Evolutionary conservation across 2,113 vertebrate genomes (phyloP).

Genomic region (Sminthopsis crassicaudata): DNA sequence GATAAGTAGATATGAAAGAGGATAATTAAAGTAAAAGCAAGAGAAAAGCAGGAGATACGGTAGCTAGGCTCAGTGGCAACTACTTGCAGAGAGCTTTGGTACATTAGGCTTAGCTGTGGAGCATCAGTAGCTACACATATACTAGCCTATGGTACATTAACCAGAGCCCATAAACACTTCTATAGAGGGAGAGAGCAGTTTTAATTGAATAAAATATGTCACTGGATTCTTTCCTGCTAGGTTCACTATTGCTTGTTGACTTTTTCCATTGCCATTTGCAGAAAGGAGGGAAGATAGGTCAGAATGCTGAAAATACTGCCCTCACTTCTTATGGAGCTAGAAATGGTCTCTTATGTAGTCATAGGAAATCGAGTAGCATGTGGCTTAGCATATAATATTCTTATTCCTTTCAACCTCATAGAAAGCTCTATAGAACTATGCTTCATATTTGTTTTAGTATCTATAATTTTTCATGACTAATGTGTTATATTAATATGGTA

Average conservation of each 20-base stretch:
- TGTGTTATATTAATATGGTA: neutral
- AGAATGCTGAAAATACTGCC: neutral
- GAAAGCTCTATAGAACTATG: neutral
- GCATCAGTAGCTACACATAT: neutral
- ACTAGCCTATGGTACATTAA: constrained; percentile 34
- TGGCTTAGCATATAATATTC: neutral
- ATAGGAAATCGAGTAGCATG: neutral
- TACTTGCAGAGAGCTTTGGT: constrained; percentile 18
- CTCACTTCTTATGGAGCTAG: neutral
- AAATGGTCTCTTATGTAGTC: neutral
- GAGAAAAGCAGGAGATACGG: neutral
- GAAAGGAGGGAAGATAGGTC: constrained; percentile 11
- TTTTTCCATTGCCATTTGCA: neutral
- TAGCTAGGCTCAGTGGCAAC: constrained; percentile 27
- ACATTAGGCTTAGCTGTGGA: constrained; percentile 29
- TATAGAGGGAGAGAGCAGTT: constrained; percentile 29
- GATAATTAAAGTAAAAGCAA: neutral
- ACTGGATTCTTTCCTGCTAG: constrained; percentile 26
- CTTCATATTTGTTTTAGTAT: neutral
- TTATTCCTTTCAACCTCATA: neutral
- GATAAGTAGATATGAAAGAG: neutral
- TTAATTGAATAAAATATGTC: constrained; percentile 70
- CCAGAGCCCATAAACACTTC: constrained; percentile 43
- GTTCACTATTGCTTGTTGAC: constrained; percentile 33
- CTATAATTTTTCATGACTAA: neutral